Base-by-base conservation (phyloP, 2,113 vertebrate species). In the Gnathonemus echidnorhynchus region DNA sequence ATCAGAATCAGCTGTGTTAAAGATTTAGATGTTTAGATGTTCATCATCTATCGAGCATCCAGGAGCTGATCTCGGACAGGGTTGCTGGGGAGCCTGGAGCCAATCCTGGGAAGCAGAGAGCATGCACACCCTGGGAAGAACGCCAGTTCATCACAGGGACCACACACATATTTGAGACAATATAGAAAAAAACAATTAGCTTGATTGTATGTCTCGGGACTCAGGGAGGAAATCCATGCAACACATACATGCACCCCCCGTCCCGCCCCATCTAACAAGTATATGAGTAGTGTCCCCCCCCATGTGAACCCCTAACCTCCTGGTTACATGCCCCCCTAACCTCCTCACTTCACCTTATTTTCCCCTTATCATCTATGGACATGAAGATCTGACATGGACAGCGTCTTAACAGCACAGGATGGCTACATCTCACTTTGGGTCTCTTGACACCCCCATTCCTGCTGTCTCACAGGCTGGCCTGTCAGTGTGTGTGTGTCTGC, bases 391-490 rank as follows among this genome's bases (percentile, higher is more conserved):
- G 45, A 27, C 27, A 31, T 31, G 31, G 50, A 56, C 27, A 53
- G 13, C 0, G 50, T 87, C 49, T 87, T 87, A 87, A 53, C 86
- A 87, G 48, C 86, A 87, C 86, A 87, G 86, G 86, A 87, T 53
- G 86, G 48, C 5, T 52, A 39, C 50, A 48, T 87, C 86, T 87
- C 86, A 87, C 86, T 39, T 87, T 87, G n/a, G 49, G 48, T 89
- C 13, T 13, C 24, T 80, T 49, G 46, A 89, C 62, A 80, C 66
- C 66, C 88, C 88, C 88, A 50, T 48, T 89, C 88, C 88, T 88
- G 88, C 88, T 74, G 88, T 88, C 88, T 21, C n/a, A 48, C 88
- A 48, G 88, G 17, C 88, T 74, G 88, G 62, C 62, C 88, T 70
- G 58, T 70, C 58, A 27, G 58, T 49, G 53, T 77, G 1, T 74